Evolutionary conservation across 2,888 invertebrate species (phyloP).

Genomic region (Diachrysia chrysitis): DNA sequence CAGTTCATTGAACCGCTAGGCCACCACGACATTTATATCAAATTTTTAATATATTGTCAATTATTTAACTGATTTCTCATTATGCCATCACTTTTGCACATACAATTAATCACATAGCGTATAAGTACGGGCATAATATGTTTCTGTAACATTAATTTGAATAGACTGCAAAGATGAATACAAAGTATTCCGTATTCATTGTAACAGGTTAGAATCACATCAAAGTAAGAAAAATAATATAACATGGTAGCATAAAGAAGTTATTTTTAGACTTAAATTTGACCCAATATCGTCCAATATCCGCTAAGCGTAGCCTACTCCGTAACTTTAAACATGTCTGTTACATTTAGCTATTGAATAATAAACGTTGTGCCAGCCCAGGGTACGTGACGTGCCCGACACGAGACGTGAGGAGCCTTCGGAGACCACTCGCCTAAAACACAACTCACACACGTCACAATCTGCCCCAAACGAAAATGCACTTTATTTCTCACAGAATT

Average conservation of each 20-base stretch:
- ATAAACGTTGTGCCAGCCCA: slow-evolving; percentile 77
- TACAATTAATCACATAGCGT: too few species aligned
- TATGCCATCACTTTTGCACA: too few species aligned
- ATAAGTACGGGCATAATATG: too few species aligned
- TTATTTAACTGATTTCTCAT: too few species aligned
- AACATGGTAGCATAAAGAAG: slow-evolving; percentile 15
- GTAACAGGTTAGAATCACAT: neutral
- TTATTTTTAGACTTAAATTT: slow-evolving; percentile 52
- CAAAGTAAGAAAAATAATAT: neutral
- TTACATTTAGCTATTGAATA: slow-evolving; percentile 83
- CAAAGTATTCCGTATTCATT: neutral
- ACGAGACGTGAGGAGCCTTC: slow-evolving; percentile 75
- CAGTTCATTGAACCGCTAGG: too few species aligned
- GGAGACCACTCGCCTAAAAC: slow-evolving; percentile 56
- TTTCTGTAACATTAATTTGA: too few species aligned
- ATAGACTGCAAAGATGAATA: neutral
- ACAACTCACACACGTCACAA: slow-evolving; percentile 66
- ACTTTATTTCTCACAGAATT: slow-evolving; percentile 68
- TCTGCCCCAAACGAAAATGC: slow-evolving; percentile 67
- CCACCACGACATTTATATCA: too few species aligned
- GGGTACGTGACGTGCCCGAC: slow-evolving; percentile 69
- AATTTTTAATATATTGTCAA: too few species aligned
- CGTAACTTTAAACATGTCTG: slow-evolving; percentile 72
- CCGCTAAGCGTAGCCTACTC: slow-evolving; percentile 52
- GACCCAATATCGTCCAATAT: slow-evolving; percentile 48